Conservation (phyloP, 2,888 invertebrate species). For the Hermodice carunculata region DNA sequence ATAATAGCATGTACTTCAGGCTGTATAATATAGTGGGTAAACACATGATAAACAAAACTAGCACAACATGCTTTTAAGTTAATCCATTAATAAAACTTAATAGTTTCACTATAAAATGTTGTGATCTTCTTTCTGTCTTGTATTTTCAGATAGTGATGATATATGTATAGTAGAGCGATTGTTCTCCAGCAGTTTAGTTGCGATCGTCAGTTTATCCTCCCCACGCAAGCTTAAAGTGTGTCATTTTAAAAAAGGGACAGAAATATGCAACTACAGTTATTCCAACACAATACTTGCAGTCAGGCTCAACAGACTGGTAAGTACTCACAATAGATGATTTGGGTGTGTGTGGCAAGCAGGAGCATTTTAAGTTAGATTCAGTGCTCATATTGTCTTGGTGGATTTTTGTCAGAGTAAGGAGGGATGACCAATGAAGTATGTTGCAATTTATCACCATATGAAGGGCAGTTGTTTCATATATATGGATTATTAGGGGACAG, state of each 20-base stretch:
- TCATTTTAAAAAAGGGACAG: slow-evolving; percentile 97
- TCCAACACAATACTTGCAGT: slow-evolving; percentile 96
- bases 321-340: slow-evolving; percentile 60
- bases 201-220: slow-evolving; percentile 91
- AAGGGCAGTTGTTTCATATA: no score
- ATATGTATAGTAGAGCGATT: slow-evolving; percentile 93
- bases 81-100: no score
- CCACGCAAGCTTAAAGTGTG: slow-evolving; percentile 94
- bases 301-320: slow-evolving; percentile 92
- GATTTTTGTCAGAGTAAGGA: no score
- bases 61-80: no score
- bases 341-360: no score
- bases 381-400: no score
- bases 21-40: not conserved
- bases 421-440: no score
- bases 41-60: not conserved
- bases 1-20: not conserved
- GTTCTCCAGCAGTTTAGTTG: slow-evolving; percentile 97
- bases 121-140: not conserved
- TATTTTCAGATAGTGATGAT: slow-evolving; percentile 69
- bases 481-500: no score
- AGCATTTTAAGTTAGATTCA: no score
- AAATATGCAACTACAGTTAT: slow-evolving; percentile 97
- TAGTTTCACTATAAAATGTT: no score
- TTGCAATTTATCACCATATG: no score